Base-by-base conservation (phyloP, 2,797 vertebrate genomes). In the Echeneis naucrates region DNA sequence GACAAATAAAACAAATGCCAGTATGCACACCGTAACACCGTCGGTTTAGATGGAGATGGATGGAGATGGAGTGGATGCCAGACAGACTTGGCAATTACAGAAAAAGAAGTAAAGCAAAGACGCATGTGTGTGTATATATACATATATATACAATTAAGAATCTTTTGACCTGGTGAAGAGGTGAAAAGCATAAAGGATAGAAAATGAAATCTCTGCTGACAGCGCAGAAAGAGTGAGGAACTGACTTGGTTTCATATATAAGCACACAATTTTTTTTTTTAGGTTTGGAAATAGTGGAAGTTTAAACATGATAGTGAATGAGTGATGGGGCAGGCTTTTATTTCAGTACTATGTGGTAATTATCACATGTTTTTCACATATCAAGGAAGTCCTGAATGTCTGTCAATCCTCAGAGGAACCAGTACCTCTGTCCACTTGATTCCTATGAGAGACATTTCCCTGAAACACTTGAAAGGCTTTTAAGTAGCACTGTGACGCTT, bases 91-190 rank as follows among this genome's bases (percentile, higher is more conserved):
- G 42, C 64, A 32, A 63, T 80, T 64, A 72, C 72, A 70, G 76
- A 19, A 82, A 72, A 78, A 69, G 45, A 83, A 58, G 62, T 53
- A 60, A 86, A 82, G 55, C 1, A 4, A 66, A 84, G 83, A 68
- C 73, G 84, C 61, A 66, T 81, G 75, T 55, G 30, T 30, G 30
- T 30, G 30, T 30, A 30, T 30, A 30, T 30, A 3, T 30, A 30
- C 30, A 30, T 30, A 3, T 30, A 30, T 3, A 30, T 30, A 6
- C 3, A 30, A n/a, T n/a, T n/a, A n/a, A n/a, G n/a, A n/a, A n/a
- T n/a, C n/a, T 48, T 69, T 72, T 0, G 0, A 64, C 68, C 68
- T 42, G 67, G 64, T 75, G 64, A 68, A 66, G 74, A 72, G 80
- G 65, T 63, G 16, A 85, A 52, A 40, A 72, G 53, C 64, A 58